Conservation (phyloP, 2,797 vertebrate genomes). For the Knipowitschia caucasica region DNA sequence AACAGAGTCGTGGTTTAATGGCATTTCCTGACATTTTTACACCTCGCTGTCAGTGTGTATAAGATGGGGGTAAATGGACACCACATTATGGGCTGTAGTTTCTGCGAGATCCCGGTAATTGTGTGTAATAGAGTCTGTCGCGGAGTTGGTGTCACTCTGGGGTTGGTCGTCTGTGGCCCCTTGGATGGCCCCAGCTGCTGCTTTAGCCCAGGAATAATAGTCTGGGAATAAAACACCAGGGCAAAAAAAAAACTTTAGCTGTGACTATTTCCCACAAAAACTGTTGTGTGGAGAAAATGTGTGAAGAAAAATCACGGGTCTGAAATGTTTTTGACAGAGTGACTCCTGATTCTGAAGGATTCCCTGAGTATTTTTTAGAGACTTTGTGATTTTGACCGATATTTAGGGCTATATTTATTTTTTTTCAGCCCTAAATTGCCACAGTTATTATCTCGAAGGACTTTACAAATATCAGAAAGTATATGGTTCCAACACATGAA, state of each 20-base stretch:
- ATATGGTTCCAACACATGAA: no score
- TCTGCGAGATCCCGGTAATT: conserved; percentile 61
- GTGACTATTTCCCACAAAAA: conserved; percentile 2
- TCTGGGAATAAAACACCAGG: conserved; percentile 19
- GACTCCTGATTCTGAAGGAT: background rate
- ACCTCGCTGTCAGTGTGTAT: conserved; percentile 27
- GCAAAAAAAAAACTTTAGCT: conserved; percentile 7
- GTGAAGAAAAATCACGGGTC: no score
- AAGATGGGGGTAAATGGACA: conserved; percentile 32
- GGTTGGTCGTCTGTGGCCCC: conserved; percentile 35
- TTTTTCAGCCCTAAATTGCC: no score
- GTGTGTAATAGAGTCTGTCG: conserved; percentile 38
- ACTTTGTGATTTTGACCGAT: no score
- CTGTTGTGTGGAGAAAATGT: background rate
- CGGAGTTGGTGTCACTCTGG: conserved; percentile 26
- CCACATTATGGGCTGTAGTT: conserved; percentile 45
- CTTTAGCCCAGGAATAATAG: conserved; percentile 16
- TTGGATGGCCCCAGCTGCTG: conserved; percentile 18
- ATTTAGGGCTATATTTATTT: no score
- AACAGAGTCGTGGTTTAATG: conserved; percentile 17
- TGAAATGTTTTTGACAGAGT: no score
- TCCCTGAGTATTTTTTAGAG: no score
- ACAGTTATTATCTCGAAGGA: no score
- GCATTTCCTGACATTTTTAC: conserved; percentile 34
- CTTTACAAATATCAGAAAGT: no score